These are phyloP conservation scores for Oryzaephilus surinamensis DNA, from an alignment of 1,140 invertebrate genomes.

Conservation along the genomic window DNA sequence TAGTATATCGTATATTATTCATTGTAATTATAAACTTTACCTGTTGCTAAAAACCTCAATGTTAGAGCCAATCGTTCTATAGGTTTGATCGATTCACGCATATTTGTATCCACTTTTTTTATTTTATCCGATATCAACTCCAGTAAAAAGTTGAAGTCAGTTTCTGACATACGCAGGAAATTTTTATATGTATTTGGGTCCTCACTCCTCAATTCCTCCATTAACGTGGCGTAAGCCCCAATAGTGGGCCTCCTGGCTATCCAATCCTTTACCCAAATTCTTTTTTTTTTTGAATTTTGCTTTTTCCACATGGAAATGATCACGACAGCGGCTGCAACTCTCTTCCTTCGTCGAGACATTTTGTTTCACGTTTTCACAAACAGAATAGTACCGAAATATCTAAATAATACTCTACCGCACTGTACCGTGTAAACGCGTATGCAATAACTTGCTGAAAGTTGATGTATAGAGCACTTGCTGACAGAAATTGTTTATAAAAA, in stretches of 20 bases:
- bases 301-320: neutral
- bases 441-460: too few relatives aligned
- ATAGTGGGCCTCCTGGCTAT: conserved; percentile 1
- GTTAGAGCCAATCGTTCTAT: neutral
- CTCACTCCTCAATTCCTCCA: neutral
- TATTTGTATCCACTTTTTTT: neutral
- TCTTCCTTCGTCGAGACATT: conserved; percentile 1
- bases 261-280: conserved; percentile 5
- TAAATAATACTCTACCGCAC: too few relatives aligned
- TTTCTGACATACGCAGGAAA: conserved; percentile 1
- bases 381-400: too few relatives aligned
- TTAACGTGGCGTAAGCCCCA: neutral
- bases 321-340: conserved; percentile 2
- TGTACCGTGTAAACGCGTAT: too few relatives aligned
- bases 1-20: neutral
- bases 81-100: neutral
- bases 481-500: too few relatives aligned
- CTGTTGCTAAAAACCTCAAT: conserved; percentile 2
- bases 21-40: neutral
- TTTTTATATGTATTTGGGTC: conserved; percentile 1
- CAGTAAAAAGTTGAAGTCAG: neutral
- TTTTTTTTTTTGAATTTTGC: conserved; percentile 5
- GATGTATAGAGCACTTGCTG: too few relatives aligned
- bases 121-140: neutral
- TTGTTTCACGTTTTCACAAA: too few relatives aligned